A percentile compares a stretch with the other conserved stretches of the same genome.
Conservation (phyloP, 2,113 vertebrate genomes). For the Catagonus wagneri region DNA sequence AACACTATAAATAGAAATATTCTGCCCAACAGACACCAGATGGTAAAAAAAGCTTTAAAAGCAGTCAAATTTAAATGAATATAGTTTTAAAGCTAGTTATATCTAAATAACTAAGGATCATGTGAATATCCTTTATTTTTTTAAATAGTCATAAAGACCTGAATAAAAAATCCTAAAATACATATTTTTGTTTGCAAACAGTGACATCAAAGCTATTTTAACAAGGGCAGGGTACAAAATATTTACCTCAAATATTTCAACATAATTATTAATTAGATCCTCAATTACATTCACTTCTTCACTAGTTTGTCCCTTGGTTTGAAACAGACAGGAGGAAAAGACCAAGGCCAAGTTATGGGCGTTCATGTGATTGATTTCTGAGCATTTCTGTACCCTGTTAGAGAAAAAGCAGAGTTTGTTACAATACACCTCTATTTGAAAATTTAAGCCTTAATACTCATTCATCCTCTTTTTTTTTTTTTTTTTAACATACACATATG, state of each 20-base stretch:
- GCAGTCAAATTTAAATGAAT: conserved; percentile 49
- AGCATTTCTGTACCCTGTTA: conserved; percentile 95
- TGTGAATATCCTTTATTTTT: background rate
- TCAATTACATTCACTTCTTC: conserved; percentile 93
- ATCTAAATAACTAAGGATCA: background rate
- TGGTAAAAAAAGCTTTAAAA: conserved; percentile 68
- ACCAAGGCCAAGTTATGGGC: conserved; percentile 91
- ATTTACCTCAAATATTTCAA: conserved; percentile 96
- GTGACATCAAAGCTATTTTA: conserved; percentile 23
- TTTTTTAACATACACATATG: background rate
- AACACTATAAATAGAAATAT: conserved; percentile 48
- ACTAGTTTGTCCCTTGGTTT: conserved; percentile 93
- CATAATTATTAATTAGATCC: conserved; percentile 96
- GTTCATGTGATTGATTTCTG: conserved; percentile 95
- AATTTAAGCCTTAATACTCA: background rate
- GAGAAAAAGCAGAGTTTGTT: conserved; percentile 72
- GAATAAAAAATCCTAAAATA: conserved; percentile 22
- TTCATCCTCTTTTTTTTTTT: background rate
- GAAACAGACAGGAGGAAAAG: conserved; percentile 96
- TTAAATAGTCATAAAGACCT: conserved; percentile 14
- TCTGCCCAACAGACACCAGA: conserved; percentile 48
- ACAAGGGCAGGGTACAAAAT: conserved; percentile 1
- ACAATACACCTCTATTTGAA: background rate
- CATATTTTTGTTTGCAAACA: conserved; percentile 26
- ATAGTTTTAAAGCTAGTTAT: conserved; percentile 12